Conservation (phyloP, 1,140 invertebrate species). For the Heterodera carotae region DNA sequence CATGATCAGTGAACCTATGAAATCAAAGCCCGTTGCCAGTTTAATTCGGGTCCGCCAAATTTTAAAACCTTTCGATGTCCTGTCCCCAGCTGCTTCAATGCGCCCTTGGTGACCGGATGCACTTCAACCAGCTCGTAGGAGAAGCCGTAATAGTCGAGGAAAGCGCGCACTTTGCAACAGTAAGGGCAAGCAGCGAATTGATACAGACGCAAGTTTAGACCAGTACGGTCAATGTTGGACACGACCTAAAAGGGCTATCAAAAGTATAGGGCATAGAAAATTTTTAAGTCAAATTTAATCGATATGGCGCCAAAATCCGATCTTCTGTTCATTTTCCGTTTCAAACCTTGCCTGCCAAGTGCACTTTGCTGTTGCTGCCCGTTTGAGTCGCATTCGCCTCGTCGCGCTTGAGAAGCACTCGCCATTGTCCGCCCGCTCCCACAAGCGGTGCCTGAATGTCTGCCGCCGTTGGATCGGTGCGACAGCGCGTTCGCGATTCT, state of each 20-base stretch:
- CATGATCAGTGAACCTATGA: too few species aligned
- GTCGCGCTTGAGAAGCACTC: background rate
- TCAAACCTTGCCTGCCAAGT: background rate
- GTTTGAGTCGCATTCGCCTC: background rate
- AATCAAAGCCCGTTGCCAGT: too few species aligned
- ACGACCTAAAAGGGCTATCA: slow-evolving; percentile 5
- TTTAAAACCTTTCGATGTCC: slow-evolving; percentile 84
- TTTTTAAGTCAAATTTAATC: background rate
- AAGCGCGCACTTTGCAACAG: slow-evolving; percentile 92
- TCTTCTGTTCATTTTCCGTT: background rate
- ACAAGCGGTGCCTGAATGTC: too few species aligned
- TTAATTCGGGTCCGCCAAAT: too few species aligned
- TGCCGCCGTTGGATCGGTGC: background rate
- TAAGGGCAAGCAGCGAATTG: slow-evolving; percentile 98
- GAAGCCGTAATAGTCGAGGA: slow-evolving; percentile 88
- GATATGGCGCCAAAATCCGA: too few species aligned
- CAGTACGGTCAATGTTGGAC: slow-evolving; percentile 71
- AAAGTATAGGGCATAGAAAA: background rate
- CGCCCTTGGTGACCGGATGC: slow-evolving; percentile 83
- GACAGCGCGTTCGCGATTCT: background rate
- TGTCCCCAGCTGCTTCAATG: slow-evolving; percentile 83
- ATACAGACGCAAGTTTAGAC: slow-evolving; percentile 82
- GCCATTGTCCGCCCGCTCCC: background rate
- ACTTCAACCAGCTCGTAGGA: slow-evolving; percentile 95
- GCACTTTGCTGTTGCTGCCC: background rate